phyloP scores from a whole-genome alignment of 2,113 vertebrate genomes.

The Parotia lawesii region DNA sequence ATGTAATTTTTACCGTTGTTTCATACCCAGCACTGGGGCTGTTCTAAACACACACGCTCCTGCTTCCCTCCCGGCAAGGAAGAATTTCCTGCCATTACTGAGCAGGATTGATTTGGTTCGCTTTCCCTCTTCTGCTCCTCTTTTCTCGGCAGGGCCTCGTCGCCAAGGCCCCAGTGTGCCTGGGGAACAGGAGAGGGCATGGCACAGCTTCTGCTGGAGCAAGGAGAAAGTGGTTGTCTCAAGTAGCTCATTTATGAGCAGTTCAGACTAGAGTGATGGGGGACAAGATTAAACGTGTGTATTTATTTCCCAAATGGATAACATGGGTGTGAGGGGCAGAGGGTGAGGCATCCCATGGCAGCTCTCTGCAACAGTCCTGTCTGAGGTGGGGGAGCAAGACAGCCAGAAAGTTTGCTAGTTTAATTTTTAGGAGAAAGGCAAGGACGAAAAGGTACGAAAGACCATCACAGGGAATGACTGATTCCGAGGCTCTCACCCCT shows the following conservation, averaged over 20 bases:
- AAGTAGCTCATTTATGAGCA: not conserved
- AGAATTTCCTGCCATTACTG: not conserved
- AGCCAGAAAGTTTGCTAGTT: not conserved
- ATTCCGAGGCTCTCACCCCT: not conserved
- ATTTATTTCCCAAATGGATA: not conserved
- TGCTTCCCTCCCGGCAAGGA: not conserved
- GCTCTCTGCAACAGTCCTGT: not conserved
- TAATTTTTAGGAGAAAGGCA: not conserved
- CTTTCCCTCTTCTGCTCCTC: not conserved
- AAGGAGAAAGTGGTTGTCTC: not conserved
- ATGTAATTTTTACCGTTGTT: not conserved
- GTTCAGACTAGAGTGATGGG: not conserved
- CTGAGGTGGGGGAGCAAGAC: not conserved
- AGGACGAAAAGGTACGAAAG: not conserved
- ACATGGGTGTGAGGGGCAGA: accelerated
- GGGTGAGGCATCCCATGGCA: not conserved
- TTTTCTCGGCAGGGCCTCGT: accelerated
- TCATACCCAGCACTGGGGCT: not conserved
- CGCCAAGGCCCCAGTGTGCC: accelerated
- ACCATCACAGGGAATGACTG: accelerated
- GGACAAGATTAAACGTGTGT: not conserved
- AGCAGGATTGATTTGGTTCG: not conserved
- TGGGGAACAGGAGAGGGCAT: not conserved
- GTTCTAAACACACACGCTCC: not conserved
- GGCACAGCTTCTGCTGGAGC: not conserved